Evolutionary conservation across 2,888 invertebrate genomes (phyloP).

Genomic region (Caenorhabditis drosophilae): DNA sequence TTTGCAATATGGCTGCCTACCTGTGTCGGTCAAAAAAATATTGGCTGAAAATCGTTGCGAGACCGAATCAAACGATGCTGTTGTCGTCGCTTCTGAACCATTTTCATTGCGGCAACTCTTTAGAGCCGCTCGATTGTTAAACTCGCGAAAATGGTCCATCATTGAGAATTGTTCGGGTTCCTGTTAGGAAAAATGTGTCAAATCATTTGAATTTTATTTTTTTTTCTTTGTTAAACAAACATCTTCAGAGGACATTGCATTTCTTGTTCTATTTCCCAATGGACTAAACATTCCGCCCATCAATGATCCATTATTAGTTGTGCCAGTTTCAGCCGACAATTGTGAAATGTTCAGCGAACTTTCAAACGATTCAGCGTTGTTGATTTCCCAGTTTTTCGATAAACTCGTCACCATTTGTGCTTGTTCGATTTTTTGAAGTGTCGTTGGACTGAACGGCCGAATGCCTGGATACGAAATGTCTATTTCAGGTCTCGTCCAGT

Average conservation of each 20-base stretch:
- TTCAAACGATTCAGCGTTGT: neutral
- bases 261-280: neutral
- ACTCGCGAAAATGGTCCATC: slow-evolving; percentile 2
- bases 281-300: slow-evolving; percentile 6
- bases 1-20: too few species aligned
- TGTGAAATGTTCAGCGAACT: neutral
- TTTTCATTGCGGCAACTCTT: neutral
- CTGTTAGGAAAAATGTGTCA: neutral
- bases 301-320: neutral
- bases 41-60: neutral
- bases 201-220: neutral
- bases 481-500: too few species aligned
- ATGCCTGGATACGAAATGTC: neutral
- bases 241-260: neutral
- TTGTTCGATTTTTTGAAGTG: neutral
- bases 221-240: too few species aligned
- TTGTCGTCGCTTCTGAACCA: neutral
- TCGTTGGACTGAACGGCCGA: neutral
- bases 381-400: neutral
- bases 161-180: neutral
- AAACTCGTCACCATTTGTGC: neutral
- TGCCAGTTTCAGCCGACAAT: neutral
- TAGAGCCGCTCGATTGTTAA: neutral
- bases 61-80: neutral
- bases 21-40: neutral